Evolutionary conservation across 2,888 invertebrate species (phyloP), one percentile per base, ranked within the genome.

Genomic region (Ophion ventricosus): DNA sequence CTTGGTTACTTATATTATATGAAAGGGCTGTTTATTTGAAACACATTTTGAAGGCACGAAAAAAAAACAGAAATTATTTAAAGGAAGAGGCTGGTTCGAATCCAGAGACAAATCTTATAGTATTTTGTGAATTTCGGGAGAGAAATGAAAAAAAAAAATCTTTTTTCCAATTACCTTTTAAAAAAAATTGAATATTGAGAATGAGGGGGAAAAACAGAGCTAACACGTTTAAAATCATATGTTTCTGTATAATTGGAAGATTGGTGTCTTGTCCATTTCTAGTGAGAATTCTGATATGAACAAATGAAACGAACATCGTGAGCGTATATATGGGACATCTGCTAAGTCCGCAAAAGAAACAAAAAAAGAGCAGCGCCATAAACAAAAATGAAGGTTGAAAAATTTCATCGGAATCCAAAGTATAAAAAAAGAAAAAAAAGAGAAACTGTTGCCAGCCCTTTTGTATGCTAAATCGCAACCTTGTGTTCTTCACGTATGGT

Each of bases 1-100:
- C 92, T 92, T 89, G 92, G 91, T 93, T 92, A 92, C 89, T 92
- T 90, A 89, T 90, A 90, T 90, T 90, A 93, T 93, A 93, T 92
- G 93, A 93, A 93, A 93, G 93, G 93, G 93, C 93, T 93, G 93
- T 91, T 88, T 84, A 86, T 64, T 63, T 49, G 1, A 14, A 72
- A 23, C 7, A 25, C 17, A 40, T 26, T 8, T 40, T 8, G 5
- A 23, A 74, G 49, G 61, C 10, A 59, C 11, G 17, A 56, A 10
- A 57, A n/a, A 10, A 57, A 35, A 17, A n/a, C 56, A 54, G 10
- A 0, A 35, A n/a, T 26, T 4, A 35, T 49, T 49, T 2, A 4
- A 49, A 43, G 43, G 11, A 49, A 49, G 49, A 49, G 49, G 17
- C 14, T 49, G 49, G 49, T 14, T 49, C 17, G 14, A 49, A 49